Percentiles rank a stretch among this genome's conserved stretches.
Conservation (phyloP, 2,888 invertebrate genomes). For the Apomyelois bistriatella region DNA sequence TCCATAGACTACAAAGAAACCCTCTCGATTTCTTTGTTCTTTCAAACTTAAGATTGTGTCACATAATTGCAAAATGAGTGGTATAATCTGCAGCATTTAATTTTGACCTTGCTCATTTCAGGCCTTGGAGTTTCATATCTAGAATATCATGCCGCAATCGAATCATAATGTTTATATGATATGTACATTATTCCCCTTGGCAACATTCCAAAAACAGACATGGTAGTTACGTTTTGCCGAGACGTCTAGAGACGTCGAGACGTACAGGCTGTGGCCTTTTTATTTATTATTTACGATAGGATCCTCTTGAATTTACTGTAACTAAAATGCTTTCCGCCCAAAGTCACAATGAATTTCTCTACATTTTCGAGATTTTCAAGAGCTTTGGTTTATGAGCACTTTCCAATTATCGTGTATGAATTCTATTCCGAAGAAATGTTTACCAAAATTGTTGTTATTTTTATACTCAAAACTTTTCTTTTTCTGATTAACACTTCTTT, state of each 20-base stretch:
- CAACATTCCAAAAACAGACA: slow-evolving; percentile 6
- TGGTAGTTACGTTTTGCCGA: slow-evolving; percentile 2
- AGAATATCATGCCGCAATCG: slow-evolving; percentile 12
- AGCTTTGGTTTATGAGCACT: too few species aligned
- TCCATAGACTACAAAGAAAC: slow-evolving; percentile 1
- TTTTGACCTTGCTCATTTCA: slow-evolving; percentile 10
- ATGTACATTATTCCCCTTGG: slow-evolving; percentile 5
- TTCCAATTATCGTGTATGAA: too few species aligned
- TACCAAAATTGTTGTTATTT: too few species aligned
- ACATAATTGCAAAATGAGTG: slow-evolving; percentile 13
- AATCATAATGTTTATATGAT: slow-evolving; percentile 9
- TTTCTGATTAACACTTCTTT: too few species aligned
- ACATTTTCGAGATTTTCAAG: too few species aligned
- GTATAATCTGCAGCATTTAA: slow-evolving; percentile 11
- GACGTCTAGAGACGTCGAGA: slow-evolving; percentile 3
- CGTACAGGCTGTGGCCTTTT: not conserved
- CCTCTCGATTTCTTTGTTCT: slow-evolving; percentile 3
- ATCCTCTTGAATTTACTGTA: not conserved
- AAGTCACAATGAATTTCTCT: too few species aligned
- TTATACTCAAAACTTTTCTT: too few species aligned
- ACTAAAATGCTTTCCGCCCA: too few species aligned
- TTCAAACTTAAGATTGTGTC: slow-evolving; percentile 13
- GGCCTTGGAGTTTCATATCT: slow-evolving; percentile 8
- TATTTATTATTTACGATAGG: not conserved
- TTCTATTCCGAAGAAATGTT: too few species aligned